A percentile compares a stretch with the other conserved stretches of the same genome.
phyloP scores from a whole-genome alignment of 1,140 invertebrate genomes.

The Steinernema feltiae region DNA sequence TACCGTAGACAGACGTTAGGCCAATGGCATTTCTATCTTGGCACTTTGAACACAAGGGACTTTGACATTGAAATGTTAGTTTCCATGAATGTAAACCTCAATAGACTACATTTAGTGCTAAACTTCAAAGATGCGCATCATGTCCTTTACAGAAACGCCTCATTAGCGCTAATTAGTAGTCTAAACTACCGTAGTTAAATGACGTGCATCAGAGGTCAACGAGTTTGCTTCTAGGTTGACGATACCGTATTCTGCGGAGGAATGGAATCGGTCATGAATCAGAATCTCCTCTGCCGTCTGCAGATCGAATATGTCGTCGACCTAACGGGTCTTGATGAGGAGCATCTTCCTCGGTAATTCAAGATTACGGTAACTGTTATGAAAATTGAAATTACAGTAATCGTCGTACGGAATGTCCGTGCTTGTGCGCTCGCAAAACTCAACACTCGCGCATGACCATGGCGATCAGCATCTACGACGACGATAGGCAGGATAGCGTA shows the following conservation, averaged over 20 bases:
- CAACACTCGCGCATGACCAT: background rate
- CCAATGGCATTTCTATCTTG: no score
- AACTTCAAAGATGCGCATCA: background rate
- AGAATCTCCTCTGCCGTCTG: background rate
- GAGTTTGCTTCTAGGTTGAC: background rate
- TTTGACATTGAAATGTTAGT: no score
- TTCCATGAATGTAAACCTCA: no score
- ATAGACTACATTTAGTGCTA: no score
- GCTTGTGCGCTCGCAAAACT: background rate
- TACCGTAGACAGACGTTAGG: no score
- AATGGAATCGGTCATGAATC: conserved; percentile 4
- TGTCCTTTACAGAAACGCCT: background rate
- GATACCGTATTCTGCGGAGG: background rate
- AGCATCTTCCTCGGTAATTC: background rate
- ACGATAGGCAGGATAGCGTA: background rate
- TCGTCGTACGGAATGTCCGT: background rate
- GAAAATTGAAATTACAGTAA: background rate
- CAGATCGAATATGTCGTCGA: background rate
- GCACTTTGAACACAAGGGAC: no score
- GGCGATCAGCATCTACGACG: background rate
- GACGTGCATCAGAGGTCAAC: background rate
- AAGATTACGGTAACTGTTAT: background rate
- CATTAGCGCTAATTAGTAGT: no score
- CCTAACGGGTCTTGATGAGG: background rate
- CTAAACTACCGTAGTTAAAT: no score